phyloP scores from a whole-genome alignment of 1,140 invertebrate genomes.

The Euura lappo region DNA sequence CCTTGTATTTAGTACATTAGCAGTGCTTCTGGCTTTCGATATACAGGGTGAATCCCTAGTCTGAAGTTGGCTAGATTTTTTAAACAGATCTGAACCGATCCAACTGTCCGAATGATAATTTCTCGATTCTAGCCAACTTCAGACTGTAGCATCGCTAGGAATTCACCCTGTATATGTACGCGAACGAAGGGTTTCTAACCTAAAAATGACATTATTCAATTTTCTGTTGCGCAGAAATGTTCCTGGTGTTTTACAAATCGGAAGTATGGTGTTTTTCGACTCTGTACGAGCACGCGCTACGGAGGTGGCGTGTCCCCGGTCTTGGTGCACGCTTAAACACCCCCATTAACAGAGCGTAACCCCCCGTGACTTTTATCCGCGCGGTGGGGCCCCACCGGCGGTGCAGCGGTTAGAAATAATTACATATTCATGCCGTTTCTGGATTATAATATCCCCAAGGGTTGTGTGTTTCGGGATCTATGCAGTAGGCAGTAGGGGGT shows the following conservation, averaged over 20 bases:
- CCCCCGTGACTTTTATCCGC: constrained; percentile 18
- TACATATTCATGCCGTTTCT: constrained; percentile 48
- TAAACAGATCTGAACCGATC: neutral
- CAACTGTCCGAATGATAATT: neutral
- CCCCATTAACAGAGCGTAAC: constrained; percentile 50
- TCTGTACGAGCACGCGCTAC: neutral
- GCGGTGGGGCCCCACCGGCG: constrained; percentile 1
- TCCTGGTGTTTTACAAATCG: neutral
- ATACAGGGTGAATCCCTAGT: neutral
- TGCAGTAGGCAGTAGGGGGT: no score
- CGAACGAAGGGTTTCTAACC: neutral
- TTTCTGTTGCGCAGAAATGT: no score
- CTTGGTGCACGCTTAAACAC: constrained; percentile 5
- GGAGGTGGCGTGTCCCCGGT: neutral
- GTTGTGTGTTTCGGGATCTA: neutral
- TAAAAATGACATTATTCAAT: no score
- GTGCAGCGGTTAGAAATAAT: constrained; percentile 49
- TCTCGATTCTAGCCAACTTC: no score
- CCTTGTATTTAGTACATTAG: neutral
- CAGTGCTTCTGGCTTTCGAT: neutral
- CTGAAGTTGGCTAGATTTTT: neutral
- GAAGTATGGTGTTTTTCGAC: neutral
- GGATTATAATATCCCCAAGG: constrained; percentile 5
- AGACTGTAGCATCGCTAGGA: no score
- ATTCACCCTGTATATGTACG: neutral